Base-by-base conservation (phyloP, 2,888 invertebrate genomes). In the Allophyes oxyacanthae region DNA sequence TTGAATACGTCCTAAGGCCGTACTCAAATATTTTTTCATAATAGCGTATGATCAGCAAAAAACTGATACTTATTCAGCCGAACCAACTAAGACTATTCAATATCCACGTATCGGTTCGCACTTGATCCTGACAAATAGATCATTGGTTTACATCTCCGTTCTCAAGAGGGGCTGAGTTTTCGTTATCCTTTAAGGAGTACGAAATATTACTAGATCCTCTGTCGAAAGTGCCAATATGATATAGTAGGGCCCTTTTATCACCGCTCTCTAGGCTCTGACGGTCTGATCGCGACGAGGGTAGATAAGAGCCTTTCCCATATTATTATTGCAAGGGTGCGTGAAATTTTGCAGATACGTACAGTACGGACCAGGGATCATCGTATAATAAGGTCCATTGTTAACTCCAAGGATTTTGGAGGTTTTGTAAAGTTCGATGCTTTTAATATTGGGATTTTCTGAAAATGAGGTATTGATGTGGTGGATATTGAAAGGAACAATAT, bases 301-400 rank as follows among this genome's bases (percentile, higher is more conserved):
- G 91, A 91, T 90, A 92, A 91, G 88, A 81, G 78, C 75, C 77
- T 83, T 70, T 79, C 77, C 75, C 76, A 81, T 81, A 85, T 82
- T 89, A 89, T 90, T 90, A 89, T 89, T 89, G 86, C 86, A 89
- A 88, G 92, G 92, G 90, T 87, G 91, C 89, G 91, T 91, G 91
- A 90, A 92, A 91, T 90, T 92, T 89, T 84, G 86, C 87, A 91
- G 90, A 90, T 90, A 89, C 79, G 84, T 66, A 64, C 34, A 84
- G 83, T 83, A 82, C 83, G 85, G 87, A 78, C 82, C 77, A 77
- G 77, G 86, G 85, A 86, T 86, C 80, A 86, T 77, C 82, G 85
- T 84, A 87, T 86, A 86, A 89, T 88, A 87, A 83, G 82, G 71
- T 60, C 54, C 63, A 76, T 78, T 75, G 75, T 78, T 75, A 58